Conservation (phyloP, 2,888 invertebrate genomes). For the Dicranocentrus wangi region DNA sequence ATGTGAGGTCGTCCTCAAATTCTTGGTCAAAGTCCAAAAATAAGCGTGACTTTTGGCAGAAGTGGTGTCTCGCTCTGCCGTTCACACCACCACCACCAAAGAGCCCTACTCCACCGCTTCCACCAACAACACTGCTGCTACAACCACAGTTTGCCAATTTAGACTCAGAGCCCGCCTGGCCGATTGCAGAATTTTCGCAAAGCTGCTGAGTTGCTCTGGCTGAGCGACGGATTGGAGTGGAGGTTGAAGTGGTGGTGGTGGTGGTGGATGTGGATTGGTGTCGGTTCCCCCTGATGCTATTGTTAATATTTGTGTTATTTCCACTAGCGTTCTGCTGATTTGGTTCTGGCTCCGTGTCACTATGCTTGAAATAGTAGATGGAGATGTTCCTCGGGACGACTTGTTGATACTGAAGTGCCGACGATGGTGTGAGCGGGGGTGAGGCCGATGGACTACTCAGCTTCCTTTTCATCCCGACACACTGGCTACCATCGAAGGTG, state of each 20-base stretch:
- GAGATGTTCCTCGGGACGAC: slow-evolving; percentile 72
- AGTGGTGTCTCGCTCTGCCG: slow-evolving; percentile 47
- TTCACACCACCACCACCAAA: slow-evolving; percentile 26
- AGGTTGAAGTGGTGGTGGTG: slow-evolving; percentile 35
- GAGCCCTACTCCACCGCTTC: slow-evolving; percentile 30
- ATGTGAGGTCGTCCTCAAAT: slow-evolving; percentile 65
- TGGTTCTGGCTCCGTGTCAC: slow-evolving; percentile 73
- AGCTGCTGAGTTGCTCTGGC: slow-evolving; percentile 37
- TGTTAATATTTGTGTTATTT: slow-evolving; percentile 20
- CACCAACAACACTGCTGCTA: no score
- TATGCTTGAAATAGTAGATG: slow-evolving; percentile 73
- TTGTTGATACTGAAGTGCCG: slow-evolving; percentile 64
- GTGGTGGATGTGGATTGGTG: slow-evolving; percentile 36
- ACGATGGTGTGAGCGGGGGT: slow-evolving; percentile 62
- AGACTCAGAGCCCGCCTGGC: slow-evolving; percentile 23
- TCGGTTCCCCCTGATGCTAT: slow-evolving; percentile 25
- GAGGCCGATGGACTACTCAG: slow-evolving; percentile 68
- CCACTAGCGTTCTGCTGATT: slow-evolving; percentile 34
- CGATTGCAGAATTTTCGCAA: slow-evolving; percentile 63
- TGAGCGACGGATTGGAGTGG: slow-evolving; percentile 40
- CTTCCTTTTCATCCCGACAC: slow-evolving; percentile 71
- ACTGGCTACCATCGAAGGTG: slow-evolving; percentile 67
- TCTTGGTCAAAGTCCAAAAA: slow-evolving; percentile 72
- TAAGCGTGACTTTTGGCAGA: slow-evolving; percentile 67
- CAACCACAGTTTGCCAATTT: slow-evolving; percentile 62